Conservation (phyloP, 37 sponge, comb jelly and placozoan species). For the Beroe ovata region DNA sequence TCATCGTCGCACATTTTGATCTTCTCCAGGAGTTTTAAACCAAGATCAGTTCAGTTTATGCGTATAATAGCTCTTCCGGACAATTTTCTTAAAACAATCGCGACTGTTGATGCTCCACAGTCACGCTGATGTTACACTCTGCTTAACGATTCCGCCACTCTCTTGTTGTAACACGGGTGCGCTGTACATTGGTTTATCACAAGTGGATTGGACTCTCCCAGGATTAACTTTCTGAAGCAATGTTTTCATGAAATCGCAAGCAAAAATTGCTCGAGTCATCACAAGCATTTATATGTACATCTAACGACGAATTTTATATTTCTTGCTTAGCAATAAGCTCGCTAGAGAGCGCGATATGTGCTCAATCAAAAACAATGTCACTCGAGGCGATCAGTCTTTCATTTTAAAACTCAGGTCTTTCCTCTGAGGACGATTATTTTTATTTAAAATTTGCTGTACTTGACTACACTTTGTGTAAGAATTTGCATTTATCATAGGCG, state of each 20-base stretch:
- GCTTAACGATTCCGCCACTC: too few species aligned
- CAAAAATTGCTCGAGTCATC: not conserved
- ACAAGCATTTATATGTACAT: not conserved
- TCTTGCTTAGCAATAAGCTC: not conserved
- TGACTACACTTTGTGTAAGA: not conserved
- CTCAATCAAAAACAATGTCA: not conserved
- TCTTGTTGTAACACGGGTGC: too few species aligned
- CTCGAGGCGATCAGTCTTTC: too few species aligned
- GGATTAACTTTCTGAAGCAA: slow-evolving; percentile 26
- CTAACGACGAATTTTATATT: not conserved
- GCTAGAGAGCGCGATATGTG: not conserved
- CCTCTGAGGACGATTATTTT: too few species aligned
- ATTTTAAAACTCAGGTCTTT: too few species aligned
- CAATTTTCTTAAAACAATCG: too few species aligned
- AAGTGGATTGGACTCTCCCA: not conserved
- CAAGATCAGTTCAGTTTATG: too few species aligned
- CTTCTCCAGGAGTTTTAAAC: too few species aligned
- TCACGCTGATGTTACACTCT: too few species aligned
- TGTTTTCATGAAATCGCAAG: not conserved
- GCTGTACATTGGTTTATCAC: not conserved
- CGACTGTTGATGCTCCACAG: too few species aligned
- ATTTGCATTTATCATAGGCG: not conserved
- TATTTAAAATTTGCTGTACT: not conserved
- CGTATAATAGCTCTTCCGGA: too few species aligned
- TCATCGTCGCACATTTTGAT: too few species aligned